Evolutionary conservation across 2,888 invertebrate genomes (phyloP), one percentile per base, ranked within the genome.

Genomic region (Polymixis lichenea): DNA sequence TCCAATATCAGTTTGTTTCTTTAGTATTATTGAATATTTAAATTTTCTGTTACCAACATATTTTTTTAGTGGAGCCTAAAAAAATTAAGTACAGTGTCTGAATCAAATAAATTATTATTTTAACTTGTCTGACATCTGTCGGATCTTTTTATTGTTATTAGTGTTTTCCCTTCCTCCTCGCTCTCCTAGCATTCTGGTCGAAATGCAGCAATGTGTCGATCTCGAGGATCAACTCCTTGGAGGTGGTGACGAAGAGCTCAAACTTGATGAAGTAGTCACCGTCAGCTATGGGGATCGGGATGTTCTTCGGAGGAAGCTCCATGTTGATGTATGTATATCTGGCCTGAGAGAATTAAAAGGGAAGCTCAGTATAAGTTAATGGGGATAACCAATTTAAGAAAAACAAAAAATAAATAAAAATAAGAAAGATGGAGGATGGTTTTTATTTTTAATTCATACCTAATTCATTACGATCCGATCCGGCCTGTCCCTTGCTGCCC

Each of bases 271-370:
- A 67, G 72, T 88, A 90, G 73, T 91, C 90, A 4, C 88, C 89
- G 2, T 90, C 81, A 5, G 86, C 76, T 43, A 90, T 80, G 0
- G 90, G 90, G 3, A 91, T 43, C 1, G 91, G 91, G 1, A 90
- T 80, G 72, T 90, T 87, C 70, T 88, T 91, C 0, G 91, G 91
- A 0, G 91, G 91, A 2, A 91, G 72, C 25, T 90, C 90, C 87
- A 91, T 87, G 74, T 91, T 91, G 22, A 74, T 71, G 64, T 88
- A 89, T 0, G 46, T 65, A 68, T 91, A 91, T 60, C 62, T 83
- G 5, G 66, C 87, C 91, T 91, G 80, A 13, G n/a, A 13, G 17
- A 32, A 65, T 19, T 28, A n/a, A 51, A 60, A 32, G 8, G 13
- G 11, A 46, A 49, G 19, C 19, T 25, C 22, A 22, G n/a, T 53